These are phyloP conservation scores for Takifugu flavidus DNA, from an alignment of 2,113 vertebrate genomes.

Conservation along the genomic window DNA sequence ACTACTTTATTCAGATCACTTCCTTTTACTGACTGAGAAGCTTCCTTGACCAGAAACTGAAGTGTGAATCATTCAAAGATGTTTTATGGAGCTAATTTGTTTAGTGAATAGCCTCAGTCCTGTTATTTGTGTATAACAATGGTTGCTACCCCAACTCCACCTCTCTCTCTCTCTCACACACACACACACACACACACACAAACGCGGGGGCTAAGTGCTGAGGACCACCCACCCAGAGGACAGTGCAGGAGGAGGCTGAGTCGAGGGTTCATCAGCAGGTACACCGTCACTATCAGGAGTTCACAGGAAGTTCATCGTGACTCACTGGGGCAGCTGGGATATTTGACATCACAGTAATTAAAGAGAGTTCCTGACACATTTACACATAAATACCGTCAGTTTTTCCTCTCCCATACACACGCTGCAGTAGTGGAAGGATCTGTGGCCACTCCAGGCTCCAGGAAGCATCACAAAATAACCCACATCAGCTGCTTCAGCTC, in stretches of 20 bases:
- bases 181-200: not conserved
- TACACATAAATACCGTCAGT: conserved; percentile 10
- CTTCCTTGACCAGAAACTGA: not conserved
- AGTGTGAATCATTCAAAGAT: conserved; percentile 20
- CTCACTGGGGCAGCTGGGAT: conserved; percentile 28
- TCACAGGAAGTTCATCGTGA: conserved; percentile 59
- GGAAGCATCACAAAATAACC: no score
- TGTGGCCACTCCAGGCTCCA: not conserved
- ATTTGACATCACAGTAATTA: conserved; percentile 11
- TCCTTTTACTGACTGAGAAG: not conserved
- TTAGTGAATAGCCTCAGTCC: conserved; percentile 49
- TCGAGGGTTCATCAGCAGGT: conserved; percentile 46
- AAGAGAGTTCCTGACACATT: not conserved
- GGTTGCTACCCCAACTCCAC: conserved; percentile 4
- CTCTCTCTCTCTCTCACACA: not conserved
- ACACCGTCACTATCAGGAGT: conserved; percentile 38
- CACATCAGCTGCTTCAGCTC: not conserved
- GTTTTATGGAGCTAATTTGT: conserved; percentile 58
- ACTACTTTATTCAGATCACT: not conserved
- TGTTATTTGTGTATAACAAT: conserved; percentile 50
- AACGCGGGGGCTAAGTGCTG: conserved; percentile 10
- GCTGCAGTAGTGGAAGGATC: not conserved
- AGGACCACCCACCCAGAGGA: conserved; percentile 63
- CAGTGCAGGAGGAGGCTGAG: not conserved
- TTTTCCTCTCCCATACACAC: conserved; percentile 13